These are phyloP conservation scores for Benitochromis conjunctus DNA, from an alignment of 2,113 vertebrate genomes.

Conservation along the genomic window DNA sequence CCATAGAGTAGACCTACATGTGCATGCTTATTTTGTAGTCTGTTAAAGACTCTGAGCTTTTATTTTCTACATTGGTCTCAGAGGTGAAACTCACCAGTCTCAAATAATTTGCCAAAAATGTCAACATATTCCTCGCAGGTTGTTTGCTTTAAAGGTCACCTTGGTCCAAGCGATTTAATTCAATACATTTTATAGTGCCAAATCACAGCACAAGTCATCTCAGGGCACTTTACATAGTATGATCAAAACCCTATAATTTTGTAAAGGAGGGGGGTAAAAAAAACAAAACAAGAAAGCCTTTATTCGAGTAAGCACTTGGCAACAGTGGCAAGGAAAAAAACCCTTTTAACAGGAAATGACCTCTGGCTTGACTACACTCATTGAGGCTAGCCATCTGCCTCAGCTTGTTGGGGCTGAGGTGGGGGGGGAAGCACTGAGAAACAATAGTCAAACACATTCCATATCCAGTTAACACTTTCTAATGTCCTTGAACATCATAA, in stretches of 20 bases:
- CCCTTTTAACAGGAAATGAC: background rate
- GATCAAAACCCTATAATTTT: background rate
- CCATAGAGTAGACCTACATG: background rate
- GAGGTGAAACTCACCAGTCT: background rate
- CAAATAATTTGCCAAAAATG: background rate
- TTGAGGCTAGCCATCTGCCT: background rate
- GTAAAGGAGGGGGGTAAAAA: background rate
- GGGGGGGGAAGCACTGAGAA: background rate
- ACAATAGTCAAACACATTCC: background rate
- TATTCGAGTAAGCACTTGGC: background rate
- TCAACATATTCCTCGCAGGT: background rate
- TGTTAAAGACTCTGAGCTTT: background rate
- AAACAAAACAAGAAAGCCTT: background rate
- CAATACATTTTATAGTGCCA: background rate
- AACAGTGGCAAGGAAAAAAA: background rate
- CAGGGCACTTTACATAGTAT: background rate
- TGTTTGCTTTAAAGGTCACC: background rate
- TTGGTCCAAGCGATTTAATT: background rate
- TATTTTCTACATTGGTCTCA: background rate
- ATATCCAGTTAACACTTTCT: background rate
- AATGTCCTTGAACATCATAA: background rate
- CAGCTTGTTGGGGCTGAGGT: background rate
- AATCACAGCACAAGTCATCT: background rate
- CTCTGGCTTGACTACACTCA: background rate
- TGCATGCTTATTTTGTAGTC: background rate